Percentiles rank a stretch among this genome's conserved stretches.
phyloP scores from a whole-genome alignment of 2,113 vertebrate species.

The Chloropsis hardwickii region DNA sequence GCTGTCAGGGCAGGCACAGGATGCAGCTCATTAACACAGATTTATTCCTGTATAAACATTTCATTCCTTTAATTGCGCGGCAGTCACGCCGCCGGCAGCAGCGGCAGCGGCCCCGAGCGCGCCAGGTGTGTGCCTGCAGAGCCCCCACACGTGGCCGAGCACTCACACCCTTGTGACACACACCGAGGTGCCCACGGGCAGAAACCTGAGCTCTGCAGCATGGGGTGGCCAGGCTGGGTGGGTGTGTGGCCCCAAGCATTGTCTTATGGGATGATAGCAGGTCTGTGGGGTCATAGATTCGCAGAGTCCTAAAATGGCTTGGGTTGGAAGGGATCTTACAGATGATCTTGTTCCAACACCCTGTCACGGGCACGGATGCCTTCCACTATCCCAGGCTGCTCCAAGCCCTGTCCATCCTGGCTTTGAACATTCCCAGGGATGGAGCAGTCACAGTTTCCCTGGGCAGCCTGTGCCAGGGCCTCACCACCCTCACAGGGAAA shows the following conservation, averaged over 20 bases:
- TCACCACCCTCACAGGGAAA: neutral
- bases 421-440: neutral
- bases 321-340: neutral
- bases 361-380: fast-evolving
- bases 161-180: neutral
- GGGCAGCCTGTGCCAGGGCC: neutral
- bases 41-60: slow-evolving; percentile 51
- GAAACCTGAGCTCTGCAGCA: neutral
- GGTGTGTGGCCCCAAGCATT: neutral
- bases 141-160: neutral
- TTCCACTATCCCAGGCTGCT: neutral
- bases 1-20: neutral
- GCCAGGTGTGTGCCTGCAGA: neutral
- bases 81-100: slow-evolving; percentile 11
- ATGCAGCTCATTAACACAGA: slow-evolving; percentile 31
- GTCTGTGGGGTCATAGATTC: neutral
- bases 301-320: neutral
- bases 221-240: fast-evolving
- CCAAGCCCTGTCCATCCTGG: neutral
- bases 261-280: neutral
- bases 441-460: neutral
- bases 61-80: slow-evolving; percentile 40
- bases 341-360: neutral
- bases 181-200: fast-evolving
- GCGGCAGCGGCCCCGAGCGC: neutral